Conservation (phyloP, 2,797 vertebrate species). For the Oophaga sylvatica region DNA sequence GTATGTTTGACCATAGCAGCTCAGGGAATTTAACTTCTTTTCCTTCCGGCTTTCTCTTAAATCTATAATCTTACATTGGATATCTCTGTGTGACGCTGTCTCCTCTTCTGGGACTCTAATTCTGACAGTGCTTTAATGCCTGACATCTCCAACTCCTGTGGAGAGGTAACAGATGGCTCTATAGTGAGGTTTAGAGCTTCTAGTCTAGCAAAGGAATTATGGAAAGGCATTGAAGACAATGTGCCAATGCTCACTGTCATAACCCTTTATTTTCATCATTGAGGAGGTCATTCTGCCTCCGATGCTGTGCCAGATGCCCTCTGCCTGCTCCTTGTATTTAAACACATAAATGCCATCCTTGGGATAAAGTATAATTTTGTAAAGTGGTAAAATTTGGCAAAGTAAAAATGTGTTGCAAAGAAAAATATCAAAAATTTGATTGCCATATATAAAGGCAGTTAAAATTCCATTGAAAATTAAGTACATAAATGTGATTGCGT, state of each 20-base stretch:
- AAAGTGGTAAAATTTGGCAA: constrained; percentile 13
- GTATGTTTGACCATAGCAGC: constrained; percentile 13
- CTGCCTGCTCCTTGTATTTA: neutral
- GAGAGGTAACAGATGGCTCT: constrained; percentile 44
- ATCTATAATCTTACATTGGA: constrained; percentile 44
- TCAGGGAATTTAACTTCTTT: constrained; percentile 40
- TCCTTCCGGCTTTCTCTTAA: constrained; percentile 25
- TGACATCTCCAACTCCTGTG: constrained; percentile 48
- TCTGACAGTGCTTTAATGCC: constrained; percentile 49
- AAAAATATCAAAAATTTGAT: neutral
- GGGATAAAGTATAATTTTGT: neutral
- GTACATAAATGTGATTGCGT: too few relatives aligned
- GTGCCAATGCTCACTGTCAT: neutral
- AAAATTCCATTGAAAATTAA: neutral
- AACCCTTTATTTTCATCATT: constrained; percentile 21
- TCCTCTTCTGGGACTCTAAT: constrained; percentile 47
- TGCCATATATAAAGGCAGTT: neutral
- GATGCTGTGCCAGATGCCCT: neutral
- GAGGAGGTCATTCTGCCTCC: neutral
- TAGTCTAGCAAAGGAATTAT: constrained; percentile 48
- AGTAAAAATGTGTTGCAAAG: neutral
- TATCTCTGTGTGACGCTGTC: constrained; percentile 34
- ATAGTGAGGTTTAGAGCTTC: constrained; percentile 26
- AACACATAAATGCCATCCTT: neutral
- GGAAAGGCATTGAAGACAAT: constrained; percentile 16